Percentiles rank a stretch among this genome's conserved stretches.
phyloP scores from a whole-genome alignment of 2,888 invertebrate genomes.

The Epinotia brunnichana region DNA sequence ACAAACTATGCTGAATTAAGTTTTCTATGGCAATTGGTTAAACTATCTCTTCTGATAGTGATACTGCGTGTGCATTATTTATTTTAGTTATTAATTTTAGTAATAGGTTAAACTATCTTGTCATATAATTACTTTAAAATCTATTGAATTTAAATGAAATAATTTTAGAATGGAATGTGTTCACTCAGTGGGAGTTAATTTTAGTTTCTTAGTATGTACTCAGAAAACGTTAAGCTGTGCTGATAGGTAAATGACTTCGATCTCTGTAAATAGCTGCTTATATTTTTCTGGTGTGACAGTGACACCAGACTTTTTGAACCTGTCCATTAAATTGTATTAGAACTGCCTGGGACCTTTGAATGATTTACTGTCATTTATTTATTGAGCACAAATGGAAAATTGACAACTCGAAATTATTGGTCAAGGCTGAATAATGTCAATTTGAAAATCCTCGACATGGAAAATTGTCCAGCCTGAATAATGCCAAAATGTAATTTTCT shows the following conservation, averaged over 20 bases:
- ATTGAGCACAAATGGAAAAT: too few relatives aligned
- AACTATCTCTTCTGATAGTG: background rate
- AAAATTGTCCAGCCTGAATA: too few relatives aligned
- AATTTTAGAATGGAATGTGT: constrained; percentile 33
- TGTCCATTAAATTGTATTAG: background rate
- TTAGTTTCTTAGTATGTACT: constrained; percentile 36
- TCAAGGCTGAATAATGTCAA: too few relatives aligned
- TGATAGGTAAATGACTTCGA: constrained; percentile 30
- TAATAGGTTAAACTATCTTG: constrained; percentile 29
- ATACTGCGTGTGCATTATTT: constrained; percentile 33
- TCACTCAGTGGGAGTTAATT: constrained; percentile 40
- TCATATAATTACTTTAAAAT: constrained; percentile 24
- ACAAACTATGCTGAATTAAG: background rate
- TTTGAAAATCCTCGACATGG: too few relatives aligned
- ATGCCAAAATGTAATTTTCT: too few relatives aligned
- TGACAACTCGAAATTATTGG: too few relatives aligned
- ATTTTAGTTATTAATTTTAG: constrained; percentile 21
- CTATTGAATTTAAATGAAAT: constrained; percentile 12
- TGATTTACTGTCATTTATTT: too few relatives aligned
- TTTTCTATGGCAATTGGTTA: background rate
- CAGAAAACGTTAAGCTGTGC: constrained; percentile 27
- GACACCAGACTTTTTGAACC: background rate
- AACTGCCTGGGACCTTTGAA: background rate
- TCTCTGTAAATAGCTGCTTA: constrained; percentile 31
- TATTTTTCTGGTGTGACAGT: background rate